Evolutionary conservation across 1,140 invertebrate genomes (phyloP), one percentile per base, ranked within the genome.

Genomic region (Heliothis subflexa): DNA sequence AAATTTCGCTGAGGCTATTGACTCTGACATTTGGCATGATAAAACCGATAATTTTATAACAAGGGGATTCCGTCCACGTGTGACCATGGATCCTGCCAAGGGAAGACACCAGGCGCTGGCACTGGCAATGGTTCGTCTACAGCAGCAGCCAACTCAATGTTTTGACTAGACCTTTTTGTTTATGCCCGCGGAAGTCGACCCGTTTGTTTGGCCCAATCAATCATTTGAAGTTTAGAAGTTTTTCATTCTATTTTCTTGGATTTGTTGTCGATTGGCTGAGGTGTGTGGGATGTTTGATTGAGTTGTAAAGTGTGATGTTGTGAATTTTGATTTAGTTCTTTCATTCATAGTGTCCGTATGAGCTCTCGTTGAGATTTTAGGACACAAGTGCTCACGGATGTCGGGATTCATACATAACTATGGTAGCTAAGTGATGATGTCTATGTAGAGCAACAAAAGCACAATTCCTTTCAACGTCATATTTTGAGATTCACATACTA

Each of bases 61-160:
- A 64, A 66, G 74, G 74, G 74, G 74, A 76, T 76, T 76, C 74
- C 74, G 64, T 57, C 81, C 85, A 85, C 85, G 84, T 85, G 86
- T 54, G 62, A 25, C 75, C 73, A 76, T 75, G 82, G 81, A 81
- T 84, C 85, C 85, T 86, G 84, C 84, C 83, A 87, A 85, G 68
- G 73, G 75, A 78, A 71, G 76, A 54, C 57, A 40, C 68, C 57
- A 64, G 62, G 74, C 57, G 70, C 70, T 78, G 79, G 70, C 68
- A 78, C 55, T 74, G 70, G 49, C 78, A 79, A 33, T 80, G 16
- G 52, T 21, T 54, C 74, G 85, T 87, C 84, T 88, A 80, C 57
- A 74, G 66, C 78, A 72, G 28, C 59, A 52, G 89, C 89, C 89
- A 91, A 91, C 80, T 82, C 68, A 77, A 82, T 91, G 90, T 91